phyloP scores from a whole-genome alignment of 2,113 vertebrate species.

The Cavia aperea region DNA sequence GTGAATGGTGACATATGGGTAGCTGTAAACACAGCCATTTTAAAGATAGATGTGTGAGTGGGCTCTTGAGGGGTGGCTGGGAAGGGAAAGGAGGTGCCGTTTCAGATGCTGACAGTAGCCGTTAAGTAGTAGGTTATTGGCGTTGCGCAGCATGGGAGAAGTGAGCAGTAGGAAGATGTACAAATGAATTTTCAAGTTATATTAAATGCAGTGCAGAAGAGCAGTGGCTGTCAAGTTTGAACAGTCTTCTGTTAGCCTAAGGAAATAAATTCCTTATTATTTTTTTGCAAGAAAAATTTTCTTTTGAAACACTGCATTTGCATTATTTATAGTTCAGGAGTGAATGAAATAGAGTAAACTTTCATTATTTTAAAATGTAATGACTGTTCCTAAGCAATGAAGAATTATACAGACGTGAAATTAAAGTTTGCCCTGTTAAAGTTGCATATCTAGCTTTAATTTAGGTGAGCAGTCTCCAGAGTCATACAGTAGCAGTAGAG shows the following conservation, averaged over 20 bases:
- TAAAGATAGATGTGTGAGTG: constrained; percentile 44
- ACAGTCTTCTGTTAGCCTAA: constrained; percentile 60
- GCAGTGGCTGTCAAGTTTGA: constrained; percentile 66
- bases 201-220: constrained; percentile 60
- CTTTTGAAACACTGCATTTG: constrained; percentile 10
- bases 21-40: constrained; percentile 50
- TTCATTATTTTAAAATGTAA: constrained; percentile 22
- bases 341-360: not conserved
- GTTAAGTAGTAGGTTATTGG: constrained; percentile 66
- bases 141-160: constrained; percentile 49
- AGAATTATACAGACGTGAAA: not conserved
- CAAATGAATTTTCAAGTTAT: constrained; percentile 62
- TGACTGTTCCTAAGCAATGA: not conserved
- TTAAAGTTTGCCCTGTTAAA: not conserved
- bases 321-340: not conserved
- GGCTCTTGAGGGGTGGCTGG: constrained; percentile 35
- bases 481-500: not conserved
- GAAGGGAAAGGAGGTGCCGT: constrained; percentile 30
- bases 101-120: constrained; percentile 46
- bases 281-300: not conserved
- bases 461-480: not conserved
- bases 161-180: constrained; percentile 64
- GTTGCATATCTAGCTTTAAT: not conserved
- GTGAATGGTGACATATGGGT: constrained; percentile 56
- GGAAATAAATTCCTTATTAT: constrained; percentile 27